Percentiles rank a stretch among this genome's conserved stretches.
Conservation (phyloP, 2,888 invertebrate genomes). For the Leucophenga maculata region DNA sequence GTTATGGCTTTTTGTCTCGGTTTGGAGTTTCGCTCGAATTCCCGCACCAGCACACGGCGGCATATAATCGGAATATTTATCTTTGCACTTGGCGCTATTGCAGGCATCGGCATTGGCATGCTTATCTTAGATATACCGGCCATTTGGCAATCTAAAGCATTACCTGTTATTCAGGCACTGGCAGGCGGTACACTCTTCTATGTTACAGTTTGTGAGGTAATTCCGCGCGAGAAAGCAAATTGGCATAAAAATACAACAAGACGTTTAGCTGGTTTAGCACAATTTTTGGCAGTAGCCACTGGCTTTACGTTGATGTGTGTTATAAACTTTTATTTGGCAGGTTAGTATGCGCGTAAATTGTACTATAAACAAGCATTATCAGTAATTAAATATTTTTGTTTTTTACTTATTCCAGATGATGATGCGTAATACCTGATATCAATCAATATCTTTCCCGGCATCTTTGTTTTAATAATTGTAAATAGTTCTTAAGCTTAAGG, state of each 20-base stretch:
- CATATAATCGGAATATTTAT: slow-evolving; percentile 77
- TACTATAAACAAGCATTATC: slow-evolving; percentile 15
- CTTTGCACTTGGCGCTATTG: slow-evolving; percentile 80
- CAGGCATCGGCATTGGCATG: slow-evolving; percentile 80
- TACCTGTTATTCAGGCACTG: slow-evolving; percentile 80
- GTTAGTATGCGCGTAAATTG: slow-evolving; percentile 50
- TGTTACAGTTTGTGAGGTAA: slow-evolving; percentile 83
- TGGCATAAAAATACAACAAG: slow-evolving; percentile 77
- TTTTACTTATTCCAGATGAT: slow-evolving; percentile 39
- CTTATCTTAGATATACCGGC: slow-evolving; percentile 74
- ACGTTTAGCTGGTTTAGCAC: slow-evolving; percentile 77
- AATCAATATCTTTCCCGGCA: no score
- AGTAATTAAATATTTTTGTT: slow-evolving; percentile 26
- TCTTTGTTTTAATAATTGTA: neutral
- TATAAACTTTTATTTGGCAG: slow-evolving; percentile 76
- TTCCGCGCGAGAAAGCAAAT: slow-evolving; percentile 82
- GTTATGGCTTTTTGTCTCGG: slow-evolving; percentile 88
- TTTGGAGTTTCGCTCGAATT: slow-evolving; percentile 78
- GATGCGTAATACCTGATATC: no score
- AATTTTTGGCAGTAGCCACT: slow-evolving; percentile 75
- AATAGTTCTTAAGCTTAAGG: neutral
- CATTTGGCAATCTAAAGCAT: slow-evolving; percentile 71
- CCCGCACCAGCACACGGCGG: slow-evolving; percentile 61
- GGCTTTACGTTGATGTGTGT: slow-evolving; percentile 80
- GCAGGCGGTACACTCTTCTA: slow-evolving; percentile 85